These are phyloP conservation scores for Cantharis rustica DNA, from an alignment of 2,888 invertebrate genomes.

Conservation along the genomic window DNA sequence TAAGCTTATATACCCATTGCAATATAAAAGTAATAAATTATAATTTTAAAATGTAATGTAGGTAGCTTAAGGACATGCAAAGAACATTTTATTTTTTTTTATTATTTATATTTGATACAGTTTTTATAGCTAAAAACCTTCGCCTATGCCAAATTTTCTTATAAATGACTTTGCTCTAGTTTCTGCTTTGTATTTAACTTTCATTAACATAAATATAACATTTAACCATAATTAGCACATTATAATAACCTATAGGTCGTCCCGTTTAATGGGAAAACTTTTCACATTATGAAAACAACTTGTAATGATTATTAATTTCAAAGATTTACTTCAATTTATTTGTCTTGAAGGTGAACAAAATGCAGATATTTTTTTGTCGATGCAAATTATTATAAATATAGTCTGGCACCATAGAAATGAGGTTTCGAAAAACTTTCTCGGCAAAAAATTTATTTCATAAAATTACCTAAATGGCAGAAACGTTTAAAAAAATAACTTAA, in stretches of 20 bases:
- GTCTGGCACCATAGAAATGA: no score
- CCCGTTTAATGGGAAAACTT: constrained; percentile 15
- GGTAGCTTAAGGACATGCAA: constrained; percentile 16
- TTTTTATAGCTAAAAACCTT: neutral
- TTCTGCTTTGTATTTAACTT: constrained; percentile 8
- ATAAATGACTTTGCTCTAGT: constrained; percentile 10
- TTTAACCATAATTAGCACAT: constrained; percentile 15
- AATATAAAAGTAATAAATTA: neutral
- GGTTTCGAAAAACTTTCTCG: no score
- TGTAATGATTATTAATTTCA: neutral
- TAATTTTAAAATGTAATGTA: constrained; percentile 5
- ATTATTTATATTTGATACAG: neutral
- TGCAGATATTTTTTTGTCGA: neutral
- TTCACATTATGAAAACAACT: constrained; percentile 11
- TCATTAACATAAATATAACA: constrained; percentile 6
- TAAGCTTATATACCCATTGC: neutral
- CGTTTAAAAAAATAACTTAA: no score
- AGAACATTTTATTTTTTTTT: neutral
- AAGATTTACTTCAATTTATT: neutral
- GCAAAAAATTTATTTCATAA: no score
- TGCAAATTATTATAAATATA: no score
- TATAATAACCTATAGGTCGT: constrained; percentile 6
- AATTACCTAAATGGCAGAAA: no score
- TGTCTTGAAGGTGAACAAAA: neutral
- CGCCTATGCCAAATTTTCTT: neutral